Evolutionary conservation across 2,888 invertebrate species (phyloP).

Genomic region (Incurvaria masculella): DNA sequence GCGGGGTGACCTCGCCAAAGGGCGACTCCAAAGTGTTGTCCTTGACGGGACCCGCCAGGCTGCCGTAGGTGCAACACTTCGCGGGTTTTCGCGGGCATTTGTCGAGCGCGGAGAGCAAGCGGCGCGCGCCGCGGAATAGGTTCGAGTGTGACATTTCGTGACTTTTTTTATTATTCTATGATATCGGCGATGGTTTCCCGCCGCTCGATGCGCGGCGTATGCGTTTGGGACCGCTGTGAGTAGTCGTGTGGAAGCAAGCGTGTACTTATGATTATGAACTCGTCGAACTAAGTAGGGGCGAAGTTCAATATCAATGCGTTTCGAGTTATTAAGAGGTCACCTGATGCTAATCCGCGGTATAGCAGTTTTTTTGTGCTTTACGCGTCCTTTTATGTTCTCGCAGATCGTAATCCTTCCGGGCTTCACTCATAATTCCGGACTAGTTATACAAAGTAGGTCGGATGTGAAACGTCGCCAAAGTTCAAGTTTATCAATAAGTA

Average conservation of each 20-base stretch:
- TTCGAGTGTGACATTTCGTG: not conserved
- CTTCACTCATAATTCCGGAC: too few relatives aligned
- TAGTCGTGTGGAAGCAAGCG: not conserved
- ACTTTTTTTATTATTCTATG: too few relatives aligned
- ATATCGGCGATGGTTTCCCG: not conserved
- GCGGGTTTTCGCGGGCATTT: slow-evolving; percentile 27
- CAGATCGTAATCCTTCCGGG: too few relatives aligned
- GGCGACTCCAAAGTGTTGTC: slow-evolving; percentile 33
- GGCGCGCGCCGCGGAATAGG: not conserved
- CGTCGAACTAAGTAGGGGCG: not conserved
- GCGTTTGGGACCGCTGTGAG: not conserved
- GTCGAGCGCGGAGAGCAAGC: slow-evolving; percentile 13
- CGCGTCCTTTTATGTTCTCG: too few relatives aligned
- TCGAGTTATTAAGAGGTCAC: too few relatives aligned
- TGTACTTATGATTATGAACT: not conserved
- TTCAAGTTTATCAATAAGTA: too few relatives aligned
- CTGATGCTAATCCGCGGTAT: too few relatives aligned
- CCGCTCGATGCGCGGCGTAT: not conserved
- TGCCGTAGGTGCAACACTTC: slow-evolving; percentile 25
- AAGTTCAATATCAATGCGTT: not conserved
- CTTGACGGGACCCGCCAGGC: slow-evolving; percentile 31
- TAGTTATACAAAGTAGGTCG: too few relatives aligned
- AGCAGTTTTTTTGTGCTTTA: too few relatives aligned
- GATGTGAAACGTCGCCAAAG: too few relatives aligned
- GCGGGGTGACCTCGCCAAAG: slow-evolving; percentile 52